Conservation (phyloP, 2,113 vertebrate species). For the Saccopteryx leptura region DNA sequence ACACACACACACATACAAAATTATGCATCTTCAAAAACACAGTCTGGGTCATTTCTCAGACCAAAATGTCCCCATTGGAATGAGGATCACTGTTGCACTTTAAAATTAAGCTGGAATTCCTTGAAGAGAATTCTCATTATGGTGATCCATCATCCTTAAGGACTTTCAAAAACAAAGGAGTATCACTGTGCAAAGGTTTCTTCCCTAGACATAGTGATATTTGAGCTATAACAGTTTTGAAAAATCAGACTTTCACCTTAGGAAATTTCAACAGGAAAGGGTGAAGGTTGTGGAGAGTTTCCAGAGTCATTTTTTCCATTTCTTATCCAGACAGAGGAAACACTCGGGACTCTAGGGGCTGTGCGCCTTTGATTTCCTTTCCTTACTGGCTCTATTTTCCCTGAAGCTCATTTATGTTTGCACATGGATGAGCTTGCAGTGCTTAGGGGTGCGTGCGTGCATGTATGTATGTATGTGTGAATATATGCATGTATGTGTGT, state of each 20-base stretch:
- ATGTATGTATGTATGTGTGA: background rate
- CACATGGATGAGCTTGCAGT: background rate
- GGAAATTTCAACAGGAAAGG: constrained; percentile 69
- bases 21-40: background rate
- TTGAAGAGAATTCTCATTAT: constrained; percentile 32
- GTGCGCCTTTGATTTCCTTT: constrained; percentile 48
- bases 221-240: constrained; percentile 28
- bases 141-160: constrained; percentile 59
- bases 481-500: rapidly evolving
- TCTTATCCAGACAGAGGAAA: constrained; percentile 57
- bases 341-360: background rate
- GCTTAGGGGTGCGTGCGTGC: too few relatives aligned
- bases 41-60: constrained; percentile 33
- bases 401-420: background rate
- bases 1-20: background rate
- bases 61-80: constrained; percentile 3
- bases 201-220: constrained; percentile 51
- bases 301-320: constrained; percentile 29
- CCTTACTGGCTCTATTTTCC: background rate
- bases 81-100: background rate
- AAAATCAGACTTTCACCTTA: constrained; percentile 50
- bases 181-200: background rate
- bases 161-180: constrained; percentile 22
- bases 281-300: constrained; percentile 38
- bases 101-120: constrained; percentile 25